phyloP scores from a whole-genome alignment of 2,113 vertebrate species.

The Carettochelys insculpta region DNA sequence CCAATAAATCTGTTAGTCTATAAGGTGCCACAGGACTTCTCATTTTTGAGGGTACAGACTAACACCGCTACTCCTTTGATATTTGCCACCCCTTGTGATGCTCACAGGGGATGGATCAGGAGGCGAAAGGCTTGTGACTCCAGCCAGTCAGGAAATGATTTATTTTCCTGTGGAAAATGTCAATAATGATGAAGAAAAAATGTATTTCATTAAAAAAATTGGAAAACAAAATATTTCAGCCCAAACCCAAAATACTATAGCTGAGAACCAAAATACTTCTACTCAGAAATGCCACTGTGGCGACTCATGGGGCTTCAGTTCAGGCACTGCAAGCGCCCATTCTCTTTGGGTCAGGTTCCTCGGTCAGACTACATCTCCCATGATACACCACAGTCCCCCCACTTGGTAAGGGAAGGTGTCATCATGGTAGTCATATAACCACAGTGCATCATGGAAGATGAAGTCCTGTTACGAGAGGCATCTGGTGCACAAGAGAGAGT shows the following conservation, averaged over 20 bases:
- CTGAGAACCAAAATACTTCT: background rate
- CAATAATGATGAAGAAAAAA: background rate
- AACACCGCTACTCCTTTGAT: too few species aligned
- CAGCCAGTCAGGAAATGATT: background rate
- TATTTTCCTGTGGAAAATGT: background rate
- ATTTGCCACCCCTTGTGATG: too few species aligned
- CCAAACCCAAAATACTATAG: background rate
- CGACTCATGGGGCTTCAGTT: too few species aligned
- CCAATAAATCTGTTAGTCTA: too few species aligned
- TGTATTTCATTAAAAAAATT: background rate
- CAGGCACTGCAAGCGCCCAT: background rate
- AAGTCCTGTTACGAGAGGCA: background rate
- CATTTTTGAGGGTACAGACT: too few species aligned
- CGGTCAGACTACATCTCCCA: background rate
- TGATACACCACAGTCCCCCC: background rate
- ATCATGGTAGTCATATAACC: accelerated
- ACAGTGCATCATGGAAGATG: background rate
- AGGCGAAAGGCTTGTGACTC: background rate
- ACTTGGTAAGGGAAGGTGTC: background rate
- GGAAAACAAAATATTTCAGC: background rate
- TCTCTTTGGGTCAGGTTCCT: background rate
- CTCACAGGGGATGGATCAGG: background rate
- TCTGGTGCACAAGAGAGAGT: accelerated
- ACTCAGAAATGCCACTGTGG: accelerated
- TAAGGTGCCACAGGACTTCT: too few species aligned